Percentiles rank a stretch among this genome's conserved stretches.
phyloP scores from a whole-genome alignment of 2,888 invertebrate genomes.

The Acronicta aceris region DNA sequence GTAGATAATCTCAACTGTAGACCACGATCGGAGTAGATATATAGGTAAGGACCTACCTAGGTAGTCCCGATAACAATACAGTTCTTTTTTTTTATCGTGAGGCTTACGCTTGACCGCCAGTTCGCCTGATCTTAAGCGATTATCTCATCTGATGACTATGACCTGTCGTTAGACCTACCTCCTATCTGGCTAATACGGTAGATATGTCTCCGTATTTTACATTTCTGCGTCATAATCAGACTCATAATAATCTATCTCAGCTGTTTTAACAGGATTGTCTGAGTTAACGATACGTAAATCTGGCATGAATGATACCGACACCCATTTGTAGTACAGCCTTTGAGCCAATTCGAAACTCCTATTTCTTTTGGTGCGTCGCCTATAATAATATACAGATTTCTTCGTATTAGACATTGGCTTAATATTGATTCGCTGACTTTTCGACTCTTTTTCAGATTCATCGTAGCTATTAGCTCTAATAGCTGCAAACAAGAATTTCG shows the following conservation, averaged over 20 bases:
- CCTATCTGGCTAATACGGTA: too few species aligned
- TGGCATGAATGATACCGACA: not conserved
- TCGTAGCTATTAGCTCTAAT: constrained; percentile 71
- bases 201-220: not conserved
- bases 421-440: too few species aligned
- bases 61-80: too few species aligned
- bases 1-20: too few species aligned
- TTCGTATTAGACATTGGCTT: not conserved
- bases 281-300: constrained; percentile 6
- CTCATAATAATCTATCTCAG: not conserved
- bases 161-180: too few species aligned
- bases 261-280: not conserved
- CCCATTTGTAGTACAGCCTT: constrained; percentile 15
- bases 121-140: too few species aligned
- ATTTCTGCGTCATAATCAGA: not conserved
- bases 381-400: not conserved
- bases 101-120: too few species aligned
- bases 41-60: too few species aligned
- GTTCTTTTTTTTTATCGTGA: too few species aligned
- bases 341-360: constrained; percentile 2
- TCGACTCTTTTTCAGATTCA: not conserved
- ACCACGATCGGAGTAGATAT: too few species aligned
- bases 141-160: too few species aligned
- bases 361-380: not conserved
- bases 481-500: constrained; percentile 90